A percentile compares a stretch with the other conserved stretches of the same genome.
Evolutionary conservation across 2,113 vertebrate genomes (phyloP).

Genomic region (Pelvicachromis taeniatus): DNA sequence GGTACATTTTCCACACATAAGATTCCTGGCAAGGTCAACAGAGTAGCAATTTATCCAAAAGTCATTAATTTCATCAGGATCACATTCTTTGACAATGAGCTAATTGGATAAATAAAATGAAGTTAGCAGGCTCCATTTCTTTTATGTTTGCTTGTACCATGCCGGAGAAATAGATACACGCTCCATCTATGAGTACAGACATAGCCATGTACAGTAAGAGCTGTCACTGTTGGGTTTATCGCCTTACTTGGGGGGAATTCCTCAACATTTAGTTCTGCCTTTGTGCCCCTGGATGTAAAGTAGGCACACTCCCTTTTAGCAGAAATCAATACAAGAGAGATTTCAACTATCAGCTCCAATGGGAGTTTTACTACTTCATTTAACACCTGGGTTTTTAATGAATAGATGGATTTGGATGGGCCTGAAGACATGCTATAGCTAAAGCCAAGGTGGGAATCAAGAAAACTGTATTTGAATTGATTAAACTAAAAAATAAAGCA

Average conservation of each 20-base stretch:
- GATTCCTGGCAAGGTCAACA: slow-evolving; percentile 66
- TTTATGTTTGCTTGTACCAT: neutral
- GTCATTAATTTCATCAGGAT: neutral
- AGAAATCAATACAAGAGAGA: neutral
- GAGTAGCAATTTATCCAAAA: neutral
- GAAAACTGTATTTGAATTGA: neutral
- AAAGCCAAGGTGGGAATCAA: neutral
- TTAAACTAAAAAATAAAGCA: neutral
- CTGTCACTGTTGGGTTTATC: neutral
- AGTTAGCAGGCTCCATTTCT: neutral
- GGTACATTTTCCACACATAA: slow-evolving; percentile 78
- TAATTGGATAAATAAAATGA: neutral
- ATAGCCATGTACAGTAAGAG: neutral
- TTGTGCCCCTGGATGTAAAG: neutral
- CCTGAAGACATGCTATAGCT: neutral
- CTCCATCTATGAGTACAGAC: neutral
- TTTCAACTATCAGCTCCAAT: neutral
- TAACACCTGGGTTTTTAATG: neutral
- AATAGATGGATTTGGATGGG: neutral
- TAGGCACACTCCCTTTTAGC: neutral
- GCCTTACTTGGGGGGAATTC: neutral
- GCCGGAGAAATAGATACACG: neutral
- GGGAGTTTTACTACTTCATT: neutral
- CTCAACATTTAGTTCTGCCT: neutral
- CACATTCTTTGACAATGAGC: neutral